Base-by-base conservation (phyloP, 2,888 invertebrate species). In the Megastigmus dorsalis region DNA sequence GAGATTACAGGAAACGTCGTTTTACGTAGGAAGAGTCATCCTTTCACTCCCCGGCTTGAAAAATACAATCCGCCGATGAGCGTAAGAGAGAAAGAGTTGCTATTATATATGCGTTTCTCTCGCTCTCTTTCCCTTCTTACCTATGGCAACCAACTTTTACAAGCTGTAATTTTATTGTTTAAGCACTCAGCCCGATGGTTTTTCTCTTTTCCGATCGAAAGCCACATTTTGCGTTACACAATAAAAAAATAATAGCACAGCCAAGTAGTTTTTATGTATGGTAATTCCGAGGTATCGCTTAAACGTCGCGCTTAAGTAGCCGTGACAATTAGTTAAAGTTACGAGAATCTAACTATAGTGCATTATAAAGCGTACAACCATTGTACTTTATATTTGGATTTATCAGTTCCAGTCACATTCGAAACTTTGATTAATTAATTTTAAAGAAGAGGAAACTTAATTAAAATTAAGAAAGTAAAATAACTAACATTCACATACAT, bases 11-110 rank as follows among this genome's bases (percentile, higher is more conserved):
- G 74, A 75, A 71, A 65, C 43, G 60, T 50, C 70, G 74, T 74
- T 70, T 74, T 71, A 75, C 71, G 65, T 71, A 71, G 70, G 66
- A 75, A 75, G 65, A 59, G 55, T 55, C 75, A 62, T 73, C 76
- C 76, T 76, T 73, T 73, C 76, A 76, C 76, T 60, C 65, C 54
- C 41, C 18, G 41, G 54, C 15, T 45, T 36, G 48, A 60, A 52
- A 60, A 41, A 57, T 65, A 60, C 68, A 59, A 63, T 57, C 57
- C 63, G 41, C 4, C 38, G 60, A 59, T 36, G 67, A 48, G 33
- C 55, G 55, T 63, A 23, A 0, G 63, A 70, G 28, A 43, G 13
- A 38, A n/a, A n/a, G 13, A 52, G 45, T n/a, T n/a, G 20, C 23
- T 54, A 54, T 60, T 73, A 57, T 20, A 48, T 50, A n/a, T 26